A percentile compares a stretch with the other conserved stretches of the same genome.
These are phyloP conservation scores for Hippocampus mohnikei DNA, from an alignment of 2,113 vertebrate species.

Conservation along the genomic window DNA sequence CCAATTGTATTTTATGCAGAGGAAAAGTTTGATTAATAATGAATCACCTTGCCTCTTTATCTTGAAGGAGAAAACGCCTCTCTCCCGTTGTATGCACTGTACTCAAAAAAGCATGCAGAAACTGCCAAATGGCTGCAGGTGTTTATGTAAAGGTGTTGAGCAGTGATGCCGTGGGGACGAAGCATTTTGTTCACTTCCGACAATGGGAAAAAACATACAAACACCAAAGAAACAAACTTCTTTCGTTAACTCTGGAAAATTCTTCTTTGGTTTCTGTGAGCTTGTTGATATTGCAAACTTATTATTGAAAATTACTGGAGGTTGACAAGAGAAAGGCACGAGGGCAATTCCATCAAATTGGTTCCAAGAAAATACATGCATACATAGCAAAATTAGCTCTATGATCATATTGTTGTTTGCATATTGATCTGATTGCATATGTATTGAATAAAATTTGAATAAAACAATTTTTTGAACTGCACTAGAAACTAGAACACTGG, in stretches of 20 bases:
- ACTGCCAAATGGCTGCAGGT: constrained; percentile 20
- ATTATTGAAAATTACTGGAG: constrained; percentile 22
- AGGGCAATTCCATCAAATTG: background rate
- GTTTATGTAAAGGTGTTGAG: constrained; percentile 11
- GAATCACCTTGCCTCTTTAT: background rate
- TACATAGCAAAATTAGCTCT: background rate
- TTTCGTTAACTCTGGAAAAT: constrained; percentile 14
- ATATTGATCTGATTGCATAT: background rate
- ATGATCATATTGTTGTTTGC: background rate
- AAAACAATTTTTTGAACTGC: no score
- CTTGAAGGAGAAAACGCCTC: background rate
- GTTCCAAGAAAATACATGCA: background rate
- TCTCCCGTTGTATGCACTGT: background rate
- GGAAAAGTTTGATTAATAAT: constrained; percentile 5
- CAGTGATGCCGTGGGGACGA: constrained; percentile 17
- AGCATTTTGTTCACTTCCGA: constrained; percentile 26
- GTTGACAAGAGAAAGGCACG: constrained; percentile 16
- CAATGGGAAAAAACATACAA: constrained; percentile 18
- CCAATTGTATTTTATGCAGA: constrained; percentile 7
- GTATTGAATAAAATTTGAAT: background rate
- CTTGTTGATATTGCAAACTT: constrained; percentile 7
- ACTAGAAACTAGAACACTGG: no score
- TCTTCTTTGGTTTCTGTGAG: constrained; percentile 6
- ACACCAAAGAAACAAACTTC: constrained; percentile 28
- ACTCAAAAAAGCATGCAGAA: background rate